Conservation (phyloP, 2,888 invertebrate species). For the Agrochola macilenta region DNA sequence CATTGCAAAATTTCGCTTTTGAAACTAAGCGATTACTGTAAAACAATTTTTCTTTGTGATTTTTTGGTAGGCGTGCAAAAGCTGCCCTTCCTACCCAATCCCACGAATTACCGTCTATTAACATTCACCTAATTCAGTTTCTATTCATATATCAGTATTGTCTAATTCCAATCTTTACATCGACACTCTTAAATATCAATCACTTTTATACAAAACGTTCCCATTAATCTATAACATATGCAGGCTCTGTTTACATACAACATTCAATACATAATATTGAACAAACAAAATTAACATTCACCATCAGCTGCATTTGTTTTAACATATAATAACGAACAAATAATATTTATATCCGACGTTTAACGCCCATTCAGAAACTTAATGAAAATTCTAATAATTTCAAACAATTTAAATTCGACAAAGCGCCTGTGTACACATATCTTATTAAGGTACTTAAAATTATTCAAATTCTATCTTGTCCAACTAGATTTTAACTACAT, state of each 20-base stretch:
- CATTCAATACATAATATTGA: constrained; percentile 36
- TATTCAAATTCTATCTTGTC: constrained; percentile 68
- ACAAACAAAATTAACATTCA: constrained; percentile 44
- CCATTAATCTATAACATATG: constrained; percentile 49
- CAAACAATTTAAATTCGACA: constrained; percentile 65
- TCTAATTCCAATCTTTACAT: constrained; percentile 67
- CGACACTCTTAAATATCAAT: constrained; percentile 61
- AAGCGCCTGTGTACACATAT: constrained; percentile 61
- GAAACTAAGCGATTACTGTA: constrained; percentile 8
- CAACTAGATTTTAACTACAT: constrained; percentile 70
- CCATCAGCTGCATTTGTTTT: constrained; percentile 52
- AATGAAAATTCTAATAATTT: constrained; percentile 54
- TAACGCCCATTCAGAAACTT: constrained; percentile 55
- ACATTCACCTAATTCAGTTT: constrained; percentile 42
- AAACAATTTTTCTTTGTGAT: neutral
- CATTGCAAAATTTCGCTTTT: constrained; percentile 8
- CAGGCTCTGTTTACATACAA: constrained; percentile 48
- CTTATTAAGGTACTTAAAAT: constrained; percentile 58
- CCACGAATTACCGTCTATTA: constrained; percentile 34
- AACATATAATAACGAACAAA: constrained; percentile 44
- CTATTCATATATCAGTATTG: constrained; percentile 68
- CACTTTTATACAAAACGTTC: constrained; percentile 56
- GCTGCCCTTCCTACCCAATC: constrained; percentile 28
- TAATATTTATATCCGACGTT: constrained; percentile 56
- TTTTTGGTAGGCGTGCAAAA: constrained; percentile 20